Conservation (phyloP, 2,888 invertebrate species). For the Erebia aethiops region DNA sequence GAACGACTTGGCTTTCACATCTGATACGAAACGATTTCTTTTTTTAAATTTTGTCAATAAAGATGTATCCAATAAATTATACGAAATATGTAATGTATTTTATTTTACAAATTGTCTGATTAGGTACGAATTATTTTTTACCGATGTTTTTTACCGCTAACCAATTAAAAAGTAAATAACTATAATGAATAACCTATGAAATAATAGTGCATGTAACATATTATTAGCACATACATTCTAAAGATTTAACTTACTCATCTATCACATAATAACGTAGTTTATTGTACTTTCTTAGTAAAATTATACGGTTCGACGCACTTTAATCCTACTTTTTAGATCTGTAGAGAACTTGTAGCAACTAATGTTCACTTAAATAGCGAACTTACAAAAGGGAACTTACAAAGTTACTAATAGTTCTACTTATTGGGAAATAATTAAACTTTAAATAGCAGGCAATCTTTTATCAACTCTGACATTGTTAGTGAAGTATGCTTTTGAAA, state of each 20-base stretch:
- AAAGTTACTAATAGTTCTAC: no score
- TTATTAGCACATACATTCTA: no score
- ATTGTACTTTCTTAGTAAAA: background rate
- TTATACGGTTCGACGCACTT: background rate
- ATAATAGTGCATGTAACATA: no score
- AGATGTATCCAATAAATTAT: conserved; percentile 64
- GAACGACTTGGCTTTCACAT: conserved; percentile 65
- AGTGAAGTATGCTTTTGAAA: background rate
- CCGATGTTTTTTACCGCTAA: no score
- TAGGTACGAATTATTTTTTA: no score
- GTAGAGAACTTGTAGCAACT: background rate
- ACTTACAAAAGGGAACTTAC: no score
- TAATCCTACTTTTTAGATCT: background rate
- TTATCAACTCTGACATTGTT: conserved; percentile 2
- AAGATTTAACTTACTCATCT: no score
- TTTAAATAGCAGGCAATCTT: conserved; percentile 11
- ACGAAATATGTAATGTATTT: conserved; percentile 16
- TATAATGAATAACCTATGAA: no score
- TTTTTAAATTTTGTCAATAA: conserved; percentile 53
- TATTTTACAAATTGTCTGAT: conserved; percentile 9
- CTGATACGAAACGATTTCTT: conserved; percentile 45
- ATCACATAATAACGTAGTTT: background rate
- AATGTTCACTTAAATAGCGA: background rate
- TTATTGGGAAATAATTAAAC: background rate
- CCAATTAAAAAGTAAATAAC: no score